Base-by-base conservation (phyloP, 2,888 invertebrate genomes). In the Furcula furcula region DNA sequence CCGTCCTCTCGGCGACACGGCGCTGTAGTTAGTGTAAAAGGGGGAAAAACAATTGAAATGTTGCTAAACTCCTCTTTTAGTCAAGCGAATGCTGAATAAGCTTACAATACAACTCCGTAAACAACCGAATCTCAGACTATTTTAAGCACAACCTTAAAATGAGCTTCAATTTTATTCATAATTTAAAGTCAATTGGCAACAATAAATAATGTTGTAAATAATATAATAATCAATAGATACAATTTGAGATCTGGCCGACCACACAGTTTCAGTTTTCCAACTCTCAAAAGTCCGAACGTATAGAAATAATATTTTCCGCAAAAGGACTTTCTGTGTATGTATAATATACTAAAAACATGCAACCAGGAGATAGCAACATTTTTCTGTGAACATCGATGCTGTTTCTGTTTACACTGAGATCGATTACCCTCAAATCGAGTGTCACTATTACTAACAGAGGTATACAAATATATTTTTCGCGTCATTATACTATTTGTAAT, bases 91-190 rank as follows among this genome's bases (percentile, higher is more conserved):
- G 37, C 36, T 40, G 39, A 34, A 33, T 34, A 38, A 46, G 43
- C 36, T 36, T 52, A 55, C 31, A 57, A 53, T 53, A 55, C 40
- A 52, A 39, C 37, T 58, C 58, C 43, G 61, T 59, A 59, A 60
- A 75, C 67, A 69, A 76, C 65, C 69, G 48, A 72, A 68, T 52
- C 52, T 74, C 73, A 74, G 63, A 78, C 70, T 75, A 75, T 69
- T 65, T 57, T 59, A 71, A 55, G 68, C 84, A 84, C 83, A 84
- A 84, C 84, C 84, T 73, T 81, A 47, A 71, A 64, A 82, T 82
- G 81, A 82, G 79, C 80, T 71, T 63, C 51, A 59, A 58, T 59
- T 62, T 51, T 53, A 52, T 62, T 43, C 56, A 50, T 56, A 49
- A 46, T 50, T 48, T 55, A 48, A 50, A 58, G 55, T 50, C 51